Percentiles rank a stretch among this genome's conserved stretches.
These are phyloP conservation scores for Pycnonotus jocosus DNA, from an alignment of 2,113 vertebrate species.

Conservation along the genomic window DNA sequence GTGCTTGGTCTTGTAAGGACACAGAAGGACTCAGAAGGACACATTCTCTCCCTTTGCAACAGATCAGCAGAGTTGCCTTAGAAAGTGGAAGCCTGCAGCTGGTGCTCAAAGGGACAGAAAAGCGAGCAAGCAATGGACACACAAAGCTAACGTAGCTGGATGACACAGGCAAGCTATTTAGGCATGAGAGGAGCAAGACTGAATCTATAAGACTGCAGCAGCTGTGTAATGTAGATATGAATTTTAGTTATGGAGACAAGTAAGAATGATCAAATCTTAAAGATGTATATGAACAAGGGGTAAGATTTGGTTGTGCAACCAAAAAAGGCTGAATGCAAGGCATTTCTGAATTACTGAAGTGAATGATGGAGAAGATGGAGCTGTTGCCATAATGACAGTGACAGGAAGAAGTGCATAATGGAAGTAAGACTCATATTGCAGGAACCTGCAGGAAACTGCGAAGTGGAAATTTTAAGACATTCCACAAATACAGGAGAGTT, in stretches of 20 bases:
- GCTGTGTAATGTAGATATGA: neutral
- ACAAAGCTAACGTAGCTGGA: neutral
- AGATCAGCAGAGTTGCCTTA: neutral
- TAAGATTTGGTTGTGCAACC: neutral
- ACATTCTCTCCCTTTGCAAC: too few species aligned
- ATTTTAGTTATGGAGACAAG: neutral
- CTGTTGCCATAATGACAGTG: neutral
- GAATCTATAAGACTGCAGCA: neutral
- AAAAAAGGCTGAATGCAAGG: fast-evolving
- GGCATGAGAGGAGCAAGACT: neutral
- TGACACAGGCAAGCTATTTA: neutral
- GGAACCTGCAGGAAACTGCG: neutral
- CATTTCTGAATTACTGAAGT: neutral
- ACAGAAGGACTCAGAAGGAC: neutral
- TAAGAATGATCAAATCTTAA: neutral
- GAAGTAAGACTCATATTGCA: neutral
- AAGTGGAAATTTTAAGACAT: neutral
- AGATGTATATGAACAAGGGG: neutral
- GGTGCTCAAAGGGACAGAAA: neutral
- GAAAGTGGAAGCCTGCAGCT: neutral
- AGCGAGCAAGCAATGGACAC: neutral
- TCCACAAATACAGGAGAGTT: neutral
- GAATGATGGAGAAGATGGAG: neutral
- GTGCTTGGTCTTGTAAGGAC: neutral
- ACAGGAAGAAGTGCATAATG: neutral